These are phyloP conservation scores for Mizuhopecten yessoensis DNA, from an alignment of 1,140 invertebrate species.

Conservation along the genomic window DNA sequence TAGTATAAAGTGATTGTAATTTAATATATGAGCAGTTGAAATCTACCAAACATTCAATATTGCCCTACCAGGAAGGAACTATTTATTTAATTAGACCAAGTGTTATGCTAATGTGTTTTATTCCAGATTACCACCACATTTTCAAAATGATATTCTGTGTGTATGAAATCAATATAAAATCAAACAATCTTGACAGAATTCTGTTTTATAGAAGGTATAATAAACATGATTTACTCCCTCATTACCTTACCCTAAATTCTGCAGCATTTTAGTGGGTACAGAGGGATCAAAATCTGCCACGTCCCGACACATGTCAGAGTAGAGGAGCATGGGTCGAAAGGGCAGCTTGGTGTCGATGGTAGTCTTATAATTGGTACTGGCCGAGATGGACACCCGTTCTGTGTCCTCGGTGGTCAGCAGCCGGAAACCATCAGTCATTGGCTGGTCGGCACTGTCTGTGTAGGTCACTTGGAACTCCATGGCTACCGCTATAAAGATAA, in stretches of 20 bases:
- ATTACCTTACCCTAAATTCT: constrained; percentile 70
- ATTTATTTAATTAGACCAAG: no score
- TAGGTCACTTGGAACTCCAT: constrained; percentile 67
- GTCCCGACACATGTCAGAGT: constrained; percentile 58
- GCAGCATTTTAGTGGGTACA: constrained; percentile 60
- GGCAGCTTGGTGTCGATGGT: constrained; percentile 49
- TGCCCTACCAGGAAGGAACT: no score
- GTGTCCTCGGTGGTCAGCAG: constrained; percentile 49
- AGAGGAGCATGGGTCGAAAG: constrained; percentile 62
- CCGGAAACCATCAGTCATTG: background rate
- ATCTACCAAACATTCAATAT: no score
- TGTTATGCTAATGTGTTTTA: no score
- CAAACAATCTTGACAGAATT: no score
- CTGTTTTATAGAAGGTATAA: no score
- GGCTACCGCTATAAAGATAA: constrained; percentile 57
- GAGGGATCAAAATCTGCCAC: constrained; percentile 70
- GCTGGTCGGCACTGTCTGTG: constrained; percentile 12
- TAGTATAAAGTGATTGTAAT: no score
- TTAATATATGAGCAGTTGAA: no score
- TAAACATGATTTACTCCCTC: no score
- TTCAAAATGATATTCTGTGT: no score
- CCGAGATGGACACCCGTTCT: constrained; percentile 47
- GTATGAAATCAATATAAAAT: no score
- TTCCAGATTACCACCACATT: no score
- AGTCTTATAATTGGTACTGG: constrained; percentile 36